phyloP scores from a whole-genome alignment of 2,797 vertebrate genomes.

The Enteromius trimaculatus region DNA sequence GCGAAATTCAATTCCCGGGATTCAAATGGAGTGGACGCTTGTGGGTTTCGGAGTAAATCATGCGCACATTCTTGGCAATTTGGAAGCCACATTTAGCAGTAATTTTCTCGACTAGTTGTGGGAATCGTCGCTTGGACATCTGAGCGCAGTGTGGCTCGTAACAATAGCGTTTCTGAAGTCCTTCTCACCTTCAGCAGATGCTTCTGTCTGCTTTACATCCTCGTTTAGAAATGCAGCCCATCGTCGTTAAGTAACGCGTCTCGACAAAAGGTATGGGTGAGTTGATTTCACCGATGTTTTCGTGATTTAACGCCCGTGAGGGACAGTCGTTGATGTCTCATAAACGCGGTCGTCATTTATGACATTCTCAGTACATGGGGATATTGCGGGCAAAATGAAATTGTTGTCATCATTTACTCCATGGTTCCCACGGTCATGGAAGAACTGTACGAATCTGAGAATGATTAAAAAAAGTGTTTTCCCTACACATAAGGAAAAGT shows the following conservation, averaged over 20 bases:
- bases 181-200: slow-evolving; percentile 38
- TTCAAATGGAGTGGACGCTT: not conserved
- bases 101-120: slow-evolving; percentile 17
- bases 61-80: not conserved
- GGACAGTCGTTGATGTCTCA: not conserved
- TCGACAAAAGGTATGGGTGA: not conserved
- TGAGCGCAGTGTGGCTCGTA: slow-evolving; percentile 1
- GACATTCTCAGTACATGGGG: not conserved
- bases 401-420: not conserved
- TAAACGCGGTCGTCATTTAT: not conserved
- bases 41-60: slow-evolving; percentile 11
- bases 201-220: slow-evolving; percentile 32
- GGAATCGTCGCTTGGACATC: not conserved
- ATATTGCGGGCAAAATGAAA: not conserved
- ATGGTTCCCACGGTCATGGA: not conserved
- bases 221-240: slow-evolving; percentile 3
- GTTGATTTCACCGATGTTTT: not conserved
- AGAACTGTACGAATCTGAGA: not conserved
- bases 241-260: not conserved
- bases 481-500: too few relatives aligned
- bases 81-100: not conserved
- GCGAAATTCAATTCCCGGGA: not conserved
- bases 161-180: slow-evolving; percentile 39
- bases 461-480: not conserved
- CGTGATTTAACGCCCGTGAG: not conserved